phyloP scores from a whole-genome alignment of 1,140 invertebrate species.

The Drosophila murphyi region DNA sequence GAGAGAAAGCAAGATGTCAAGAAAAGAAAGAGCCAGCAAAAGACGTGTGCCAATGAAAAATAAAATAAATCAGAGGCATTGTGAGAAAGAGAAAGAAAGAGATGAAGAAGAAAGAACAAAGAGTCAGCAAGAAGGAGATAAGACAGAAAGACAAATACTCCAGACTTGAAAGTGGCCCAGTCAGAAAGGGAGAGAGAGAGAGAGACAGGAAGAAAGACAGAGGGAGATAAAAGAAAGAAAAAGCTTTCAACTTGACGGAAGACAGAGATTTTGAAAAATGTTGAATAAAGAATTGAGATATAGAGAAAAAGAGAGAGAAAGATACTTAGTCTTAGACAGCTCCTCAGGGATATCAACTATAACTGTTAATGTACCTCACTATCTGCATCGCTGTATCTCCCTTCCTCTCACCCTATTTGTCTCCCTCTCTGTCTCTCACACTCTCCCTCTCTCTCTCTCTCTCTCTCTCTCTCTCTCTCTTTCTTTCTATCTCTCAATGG shows the following conservation, averaged over 20 bases:
- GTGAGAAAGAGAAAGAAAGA: too few species aligned
- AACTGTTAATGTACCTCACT: too few species aligned
- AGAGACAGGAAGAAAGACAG: neutral
- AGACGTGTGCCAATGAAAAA: neutral
- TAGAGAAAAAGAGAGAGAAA: neutral
- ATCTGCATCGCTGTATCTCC: too few species aligned
- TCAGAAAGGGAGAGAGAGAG: neutral
- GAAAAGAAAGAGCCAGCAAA: neutral
- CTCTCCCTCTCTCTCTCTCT: neutral
- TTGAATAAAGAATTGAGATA: neutral
- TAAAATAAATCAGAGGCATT: too few species aligned
- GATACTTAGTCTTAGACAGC: neutral
- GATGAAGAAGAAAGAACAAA: too few species aligned
- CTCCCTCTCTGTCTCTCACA: neutral
- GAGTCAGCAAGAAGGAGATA: too few species aligned
- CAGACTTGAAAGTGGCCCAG: too few species aligned
- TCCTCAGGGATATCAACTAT: too few species aligned
- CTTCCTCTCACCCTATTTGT: neutral
- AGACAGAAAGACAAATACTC: too few species aligned
- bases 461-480: constrained; percentile 6
- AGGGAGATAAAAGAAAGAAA: neutral
- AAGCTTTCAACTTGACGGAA: neutral
- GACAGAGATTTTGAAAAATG: too few species aligned
- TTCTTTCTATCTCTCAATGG: neutral
- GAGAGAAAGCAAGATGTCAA: neutral